These are phyloP conservation scores for Drosophila littoralis DNA, from an alignment of 1,140 invertebrate genomes.

Conservation along the genomic window DNA sequence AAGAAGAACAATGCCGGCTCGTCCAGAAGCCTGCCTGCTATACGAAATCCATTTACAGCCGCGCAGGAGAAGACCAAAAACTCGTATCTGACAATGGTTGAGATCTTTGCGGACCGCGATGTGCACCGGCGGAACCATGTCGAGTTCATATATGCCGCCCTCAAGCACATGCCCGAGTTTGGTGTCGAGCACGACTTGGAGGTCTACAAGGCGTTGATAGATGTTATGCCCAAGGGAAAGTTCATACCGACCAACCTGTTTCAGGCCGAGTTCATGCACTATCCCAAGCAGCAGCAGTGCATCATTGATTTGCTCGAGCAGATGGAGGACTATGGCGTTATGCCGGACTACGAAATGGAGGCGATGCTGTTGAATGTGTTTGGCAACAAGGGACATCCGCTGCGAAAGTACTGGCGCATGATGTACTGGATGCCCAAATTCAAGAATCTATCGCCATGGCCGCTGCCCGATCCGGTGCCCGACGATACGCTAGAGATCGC, in stretches of 20 bases:
- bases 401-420: slow-evolving; percentile 95
- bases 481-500: slow-evolving; percentile 92
- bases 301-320: slow-evolving; percentile 90
- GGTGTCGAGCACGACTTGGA: slow-evolving; percentile 95
- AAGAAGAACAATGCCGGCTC: slow-evolving; percentile 16
- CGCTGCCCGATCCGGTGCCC: slow-evolving; percentile 90
- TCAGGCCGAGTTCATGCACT: slow-evolving; percentile 95
- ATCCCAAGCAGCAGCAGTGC: slow-evolving; percentile 97
- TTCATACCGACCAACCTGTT: slow-evolving; percentile 92
- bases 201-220: slow-evolving; percentile 94
- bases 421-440: slow-evolving; percentile 99
- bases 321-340: slow-evolving; percentile 87
- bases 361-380: slow-evolving; percentile 93
- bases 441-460: slow-evolving; percentile 95
- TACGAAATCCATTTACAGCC: slow-evolving; percentile 68
- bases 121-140: slow-evolving; percentile 91
- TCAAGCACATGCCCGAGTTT: slow-evolving; percentile 95
- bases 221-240: slow-evolving; percentile 96
- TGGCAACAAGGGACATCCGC: slow-evolving; percentile 90
- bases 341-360: slow-evolving; percentile 95
- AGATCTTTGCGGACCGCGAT: slow-evolving; percentile 88
- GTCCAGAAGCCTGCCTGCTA: slow-evolving; percentile 52
- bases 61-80: slow-evolving; percentile 88
- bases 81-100: slow-evolving; percentile 90
- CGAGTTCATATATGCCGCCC: slow-evolving; percentile 96